A percentile compares a stretch with the other conserved stretches of the same genome.
Conservation (phyloP, 2,113 vertebrate genomes). For the Prochilodus magdalenae region DNA sequence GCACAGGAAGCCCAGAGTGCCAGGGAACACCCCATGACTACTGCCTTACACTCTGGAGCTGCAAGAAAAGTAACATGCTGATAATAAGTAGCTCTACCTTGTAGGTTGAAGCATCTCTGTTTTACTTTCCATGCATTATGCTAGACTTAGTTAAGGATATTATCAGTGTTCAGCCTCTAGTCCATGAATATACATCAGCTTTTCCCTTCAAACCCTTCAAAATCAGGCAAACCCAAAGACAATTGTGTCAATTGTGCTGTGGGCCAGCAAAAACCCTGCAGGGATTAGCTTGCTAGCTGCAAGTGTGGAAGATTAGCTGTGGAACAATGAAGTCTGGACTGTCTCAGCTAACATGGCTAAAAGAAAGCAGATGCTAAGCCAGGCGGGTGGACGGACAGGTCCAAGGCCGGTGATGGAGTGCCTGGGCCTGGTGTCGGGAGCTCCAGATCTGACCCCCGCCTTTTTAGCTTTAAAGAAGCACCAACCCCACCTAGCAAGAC, state of each 20-base stretch:
- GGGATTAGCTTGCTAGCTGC: background rate
- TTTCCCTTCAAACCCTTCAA: too few relatives aligned
- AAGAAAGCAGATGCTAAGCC: conserved; percentile 52
- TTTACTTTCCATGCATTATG: too few relatives aligned
- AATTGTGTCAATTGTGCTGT: background rate
- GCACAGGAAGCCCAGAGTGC: conserved; percentile 64
- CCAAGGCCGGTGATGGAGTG: conserved; percentile 30
- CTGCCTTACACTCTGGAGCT: background rate
- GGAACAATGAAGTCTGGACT: conserved; percentile 60
- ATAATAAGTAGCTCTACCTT: too few relatives aligned
- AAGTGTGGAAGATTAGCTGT: background rate
- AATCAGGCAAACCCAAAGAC: background rate
- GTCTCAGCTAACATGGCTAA: conserved; percentile 63
- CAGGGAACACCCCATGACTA: conserved; percentile 22
- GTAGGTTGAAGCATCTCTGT: too few relatives aligned
- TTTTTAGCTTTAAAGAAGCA: conserved; percentile 45
- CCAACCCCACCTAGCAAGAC: conserved; percentile 45
- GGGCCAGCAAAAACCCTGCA: background rate
- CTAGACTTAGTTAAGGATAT: background rate
- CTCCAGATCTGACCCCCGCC: conserved; percentile 35
- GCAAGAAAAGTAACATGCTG: too few relatives aligned
- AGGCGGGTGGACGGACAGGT: conserved; percentile 38
- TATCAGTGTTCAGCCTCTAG: background rate
- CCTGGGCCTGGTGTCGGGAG: conserved; percentile 19
- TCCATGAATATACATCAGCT: background rate